phyloP scores from a whole-genome alignment of 2,888 invertebrate species.

The Leptodirus hochenwartii region DNA sequence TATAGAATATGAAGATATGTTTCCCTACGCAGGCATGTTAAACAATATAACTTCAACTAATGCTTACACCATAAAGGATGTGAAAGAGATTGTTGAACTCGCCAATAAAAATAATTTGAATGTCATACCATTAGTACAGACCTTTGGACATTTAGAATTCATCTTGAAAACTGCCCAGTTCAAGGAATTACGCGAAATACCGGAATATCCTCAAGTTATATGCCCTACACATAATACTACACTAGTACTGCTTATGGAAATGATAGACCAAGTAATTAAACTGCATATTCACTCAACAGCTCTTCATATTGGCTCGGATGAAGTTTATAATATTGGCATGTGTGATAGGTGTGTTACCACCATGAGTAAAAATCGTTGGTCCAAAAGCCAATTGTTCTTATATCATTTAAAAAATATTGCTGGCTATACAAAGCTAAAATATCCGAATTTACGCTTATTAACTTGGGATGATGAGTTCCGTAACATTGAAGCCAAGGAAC shows the following conservation, averaged over 20 bases:
- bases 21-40: constrained; percentile 40
- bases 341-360: constrained; percentile 36
- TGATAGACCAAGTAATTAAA: constrained; percentile 51
- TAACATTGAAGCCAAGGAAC: constrained; percentile 29
- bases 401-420: constrained; percentile 40
- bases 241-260: constrained; percentile 35
- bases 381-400: constrained; percentile 38
- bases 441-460: constrained; percentile 36
- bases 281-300: constrained; percentile 31
- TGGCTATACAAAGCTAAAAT: constrained; percentile 27
- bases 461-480: constrained; percentile 77
- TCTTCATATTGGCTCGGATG: constrained; percentile 70
- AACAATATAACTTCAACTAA: constrained; percentile 40
- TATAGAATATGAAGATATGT: constrained; percentile 79
- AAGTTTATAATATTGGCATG: constrained; percentile 54
- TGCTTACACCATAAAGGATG: constrained; percentile 40
- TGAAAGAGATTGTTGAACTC: constrained; percentile 28
- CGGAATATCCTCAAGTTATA: constrained; percentile 39
- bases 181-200: constrained; percentile 44
- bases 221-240: constrained; percentile 49
- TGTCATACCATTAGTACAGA: constrained; percentile 67
- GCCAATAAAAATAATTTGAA: constrained; percentile 41
- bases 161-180: constrained; percentile 52
- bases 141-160: constrained; percentile 73
- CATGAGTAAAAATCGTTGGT: constrained; percentile 23